Conservation (phyloP, 2,888 invertebrate species). For the Elysia crispata region DNA sequence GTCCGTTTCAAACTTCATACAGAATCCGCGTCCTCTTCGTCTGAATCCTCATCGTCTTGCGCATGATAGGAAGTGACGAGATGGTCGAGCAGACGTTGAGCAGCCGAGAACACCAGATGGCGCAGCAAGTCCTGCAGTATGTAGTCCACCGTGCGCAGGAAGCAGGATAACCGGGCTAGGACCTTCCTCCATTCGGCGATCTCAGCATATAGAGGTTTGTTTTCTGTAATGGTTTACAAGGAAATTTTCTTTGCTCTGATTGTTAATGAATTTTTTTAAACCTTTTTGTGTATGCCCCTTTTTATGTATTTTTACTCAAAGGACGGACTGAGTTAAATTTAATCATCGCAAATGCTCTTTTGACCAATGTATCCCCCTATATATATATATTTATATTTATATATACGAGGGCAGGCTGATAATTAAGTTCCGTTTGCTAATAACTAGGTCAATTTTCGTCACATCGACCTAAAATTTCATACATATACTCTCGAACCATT, state of each 20-base stretch:
- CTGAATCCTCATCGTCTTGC: constrained; percentile 64
- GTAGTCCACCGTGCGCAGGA: constrained; percentile 74
- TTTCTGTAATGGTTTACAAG: constrained; percentile 51
- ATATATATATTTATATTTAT: too few species aligned
- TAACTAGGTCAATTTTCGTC: too few species aligned
- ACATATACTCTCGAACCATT: too few species aligned
- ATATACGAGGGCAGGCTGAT: too few species aligned
- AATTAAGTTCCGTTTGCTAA: too few species aligned
- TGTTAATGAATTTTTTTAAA: background rate
- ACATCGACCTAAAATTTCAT: too few species aligned
- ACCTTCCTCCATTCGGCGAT: constrained; percentile 76
- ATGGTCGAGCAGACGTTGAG: constrained; percentile 68
- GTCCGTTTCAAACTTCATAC: too few species aligned
- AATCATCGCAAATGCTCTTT: too few species aligned
- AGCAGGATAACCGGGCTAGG: constrained; percentile 70
- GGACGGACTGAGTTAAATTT: too few species aligned
- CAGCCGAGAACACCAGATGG: constrained; percentile 73
- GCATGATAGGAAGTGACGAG: constrained; percentile 69
- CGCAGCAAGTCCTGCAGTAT: constrained; percentile 74
- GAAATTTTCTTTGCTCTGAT: background rate
- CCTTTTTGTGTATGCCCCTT: too few species aligned
- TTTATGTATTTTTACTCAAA: too few species aligned
- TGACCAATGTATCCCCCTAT: too few species aligned
- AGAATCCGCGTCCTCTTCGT: constrained; percentile 41
- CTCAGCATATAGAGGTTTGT: constrained; percentile 73